These are phyloP conservation scores for Siderastrea radians DNA, from an alignment of 92 coral and sea anemone species.

Conservation along the genomic window DNA sequence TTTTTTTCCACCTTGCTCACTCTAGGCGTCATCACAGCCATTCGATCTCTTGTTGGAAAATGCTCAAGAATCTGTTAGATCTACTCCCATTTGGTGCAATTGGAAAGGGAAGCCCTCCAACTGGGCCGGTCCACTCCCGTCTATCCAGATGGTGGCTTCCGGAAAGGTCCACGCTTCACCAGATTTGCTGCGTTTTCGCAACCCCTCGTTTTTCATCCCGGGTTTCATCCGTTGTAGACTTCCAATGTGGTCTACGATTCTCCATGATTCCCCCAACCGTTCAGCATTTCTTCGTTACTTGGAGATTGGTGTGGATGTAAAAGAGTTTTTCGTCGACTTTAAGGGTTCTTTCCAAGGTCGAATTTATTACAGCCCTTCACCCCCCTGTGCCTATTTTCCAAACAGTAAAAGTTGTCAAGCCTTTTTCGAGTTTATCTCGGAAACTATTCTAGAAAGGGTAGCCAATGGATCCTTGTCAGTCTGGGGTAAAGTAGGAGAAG, in stretches of 20 bases:
- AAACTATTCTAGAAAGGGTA: too few relatives aligned
- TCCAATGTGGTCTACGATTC: not conserved
- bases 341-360: too few relatives aligned
- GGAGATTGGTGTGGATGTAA: not conserved
- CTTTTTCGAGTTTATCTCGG: too few relatives aligned
- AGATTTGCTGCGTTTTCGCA: not conserved
- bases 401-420: too few relatives aligned
- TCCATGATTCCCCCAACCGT: not conserved
- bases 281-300: not conserved
- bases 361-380: too few relatives aligned
- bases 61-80: slow-evolving; percentile 2
- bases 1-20: not conserved
- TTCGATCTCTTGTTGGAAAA: not conserved
- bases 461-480: too few relatives aligned
- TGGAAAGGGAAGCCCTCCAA: slow-evolving; percentile 26
- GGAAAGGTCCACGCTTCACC: not conserved
- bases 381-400: too few relatives aligned
- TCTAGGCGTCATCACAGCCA: not conserved
- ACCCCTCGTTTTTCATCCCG: slow-evolving; percentile 3
- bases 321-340: too few relatives aligned
- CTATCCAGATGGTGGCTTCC: slow-evolving; percentile 12
- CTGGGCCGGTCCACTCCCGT: slow-evolving; percentile 15
- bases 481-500: not conserved
- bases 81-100: slow-evolving; percentile 12
- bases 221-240: not conserved